Evolutionary conservation across 2,797 vertebrate species (phyloP), one percentile per base, ranked within the genome.

Genomic region (Hyperoplus lanceolatus): DNA sequence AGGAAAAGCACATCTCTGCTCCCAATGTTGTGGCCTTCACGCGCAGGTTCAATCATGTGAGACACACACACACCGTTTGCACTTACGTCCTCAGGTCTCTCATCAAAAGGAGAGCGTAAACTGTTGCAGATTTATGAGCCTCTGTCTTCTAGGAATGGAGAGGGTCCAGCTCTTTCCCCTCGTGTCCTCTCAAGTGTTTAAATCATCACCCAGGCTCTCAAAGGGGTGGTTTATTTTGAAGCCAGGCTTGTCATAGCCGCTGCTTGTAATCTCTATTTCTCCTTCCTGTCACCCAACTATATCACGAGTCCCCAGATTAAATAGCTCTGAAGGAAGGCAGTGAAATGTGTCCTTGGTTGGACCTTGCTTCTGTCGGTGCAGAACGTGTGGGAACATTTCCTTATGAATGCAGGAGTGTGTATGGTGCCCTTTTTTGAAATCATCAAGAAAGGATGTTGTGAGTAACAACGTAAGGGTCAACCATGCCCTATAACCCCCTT

Each of bases 1-100:
- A 97, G 91, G 98, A 99, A 90, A 99, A 99, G 90, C 97, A 99
- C 75, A 99, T 96, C 95, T 98, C 97, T 49, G 97, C 98, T 85
- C 98, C 98, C 5, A 99, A 99, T 38, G 97, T 97, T n/a, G 98
- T 99, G 91, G 98, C 98, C 92, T 99, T 99, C 93, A 99, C 98
- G 63, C 97, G 98, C 93, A 96, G 98, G 93, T 99, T 99, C 93
- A 99, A 99, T 95, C 98, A 99, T 71, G 98, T 99, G 93, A 97
- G 96, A 93, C 71, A 1, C 51, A 1, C 51, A 46, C 8, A 12
- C 29, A 53, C 80, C 38, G 36, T 71, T 51, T 67, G 11, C 36
- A 39, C 36, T 38, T 14, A 4, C 38, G 13, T 74, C 53, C 66
- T 77, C 69, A 10, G 2, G 13, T 69, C 45, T 61, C 66, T n/a